Base-by-base conservation (phyloP, 2,888 invertebrate genomes). In the Pachydiplax longipennis region DNA sequence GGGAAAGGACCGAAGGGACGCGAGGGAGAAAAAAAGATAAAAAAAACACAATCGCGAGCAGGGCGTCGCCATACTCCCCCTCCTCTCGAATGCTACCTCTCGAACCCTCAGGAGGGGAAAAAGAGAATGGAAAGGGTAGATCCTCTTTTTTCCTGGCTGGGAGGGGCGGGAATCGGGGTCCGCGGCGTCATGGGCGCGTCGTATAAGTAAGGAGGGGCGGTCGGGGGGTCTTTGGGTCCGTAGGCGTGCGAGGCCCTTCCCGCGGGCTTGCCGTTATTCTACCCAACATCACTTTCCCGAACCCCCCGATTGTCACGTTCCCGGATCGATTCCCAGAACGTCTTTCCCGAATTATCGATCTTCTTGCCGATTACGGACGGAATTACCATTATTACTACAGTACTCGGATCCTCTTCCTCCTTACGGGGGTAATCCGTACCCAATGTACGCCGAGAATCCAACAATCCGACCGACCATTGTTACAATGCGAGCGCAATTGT, bases 171-270 rank as follows among this genome's bases (percentile, higher is more conserved):
- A 25, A 82, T 22, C 22, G 53, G 53, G 83, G 90, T 40, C 82
- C 91, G 91, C 83, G 83, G 83, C 83, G 83, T 83, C 83, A 83
- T 83, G 83, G 91, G 81, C 91, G 90, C 87, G 87, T 82, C 44
- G 44, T 44, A n/a, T n/a, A 44, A 44, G 6, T 44, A 44, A 44
- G 44, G 44, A 44, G 44, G 44, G 44, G 44, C 10, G 44, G 22
- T 4, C 22, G 22, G 40, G 35, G 81, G 35, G 44, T 81, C n/a
- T 40, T 22, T n/a, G 81, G 81, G 44, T 37, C 40, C 22, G 40
- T 35, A 81, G 80, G 80, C 80, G 40, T 40, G 44, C 40, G 81
- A 40, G 81, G 81, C 81, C 40, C 37, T 37, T 25, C 81, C 40
- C 18, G 80, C 22, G 81, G 81, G 44, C 40, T 18, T 8, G 44